Conservation (phyloP, 1,140 invertebrate species). For the Drosophila tsacasi region DNA sequence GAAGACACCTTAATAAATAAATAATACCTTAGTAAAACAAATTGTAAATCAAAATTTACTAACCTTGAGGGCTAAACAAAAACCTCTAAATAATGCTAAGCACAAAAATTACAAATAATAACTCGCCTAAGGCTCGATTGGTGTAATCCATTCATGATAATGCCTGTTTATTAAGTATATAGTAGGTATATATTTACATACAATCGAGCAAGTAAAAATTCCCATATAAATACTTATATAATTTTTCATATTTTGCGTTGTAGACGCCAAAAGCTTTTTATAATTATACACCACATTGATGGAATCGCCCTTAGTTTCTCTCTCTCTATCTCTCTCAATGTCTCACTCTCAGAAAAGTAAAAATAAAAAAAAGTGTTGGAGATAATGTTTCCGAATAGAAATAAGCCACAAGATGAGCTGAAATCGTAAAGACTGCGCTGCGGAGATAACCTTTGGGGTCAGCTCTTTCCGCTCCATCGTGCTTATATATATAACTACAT, state of each 20-base stretch:
- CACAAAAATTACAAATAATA: not conserved
- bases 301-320: not conserved
- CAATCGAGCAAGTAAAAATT: not conserved
- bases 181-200: not conserved
- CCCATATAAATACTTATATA: not conserved
- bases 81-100: not conserved
- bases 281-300: conserved; percentile 18
- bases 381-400: conserved; percentile 27
- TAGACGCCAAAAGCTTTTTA: conserved; percentile 14
- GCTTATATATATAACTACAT: not conserved
- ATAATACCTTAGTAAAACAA: not conserved
- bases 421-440: conserved; percentile 36
- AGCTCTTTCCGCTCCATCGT: conserved; percentile 2
- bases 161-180: not conserved
- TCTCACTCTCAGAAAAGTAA: conserved; percentile 1
- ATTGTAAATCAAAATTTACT: too few species aligned
- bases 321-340: not conserved
- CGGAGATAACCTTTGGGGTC: conserved; percentile 41
- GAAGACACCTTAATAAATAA: not conserved
- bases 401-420: conserved; percentile 22
- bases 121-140: not conserved
- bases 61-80: not conserved
- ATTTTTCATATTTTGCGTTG: conserved; percentile 17
- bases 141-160: conserved; percentile 5
- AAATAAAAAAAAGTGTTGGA: conserved; percentile 13